phyloP scores from a whole-genome alignment of 2,888 invertebrate species.

The Meloe dianella region DNA sequence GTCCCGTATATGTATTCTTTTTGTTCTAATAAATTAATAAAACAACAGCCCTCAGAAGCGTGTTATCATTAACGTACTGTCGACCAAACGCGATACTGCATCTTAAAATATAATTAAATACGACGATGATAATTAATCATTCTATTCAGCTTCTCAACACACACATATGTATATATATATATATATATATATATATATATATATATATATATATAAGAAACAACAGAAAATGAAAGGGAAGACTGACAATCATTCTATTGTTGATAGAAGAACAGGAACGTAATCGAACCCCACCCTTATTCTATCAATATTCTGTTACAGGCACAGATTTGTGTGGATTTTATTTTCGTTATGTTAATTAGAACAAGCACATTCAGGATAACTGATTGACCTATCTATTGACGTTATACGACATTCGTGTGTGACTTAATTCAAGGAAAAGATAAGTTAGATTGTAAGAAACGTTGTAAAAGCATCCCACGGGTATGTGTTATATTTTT shows the following conservation, averaged over 20 bases:
- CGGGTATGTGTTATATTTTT: conserved; percentile 10
- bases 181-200: no score
- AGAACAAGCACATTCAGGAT: conserved; percentile 34
- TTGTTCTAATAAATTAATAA: conserved; percentile 32
- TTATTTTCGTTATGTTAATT: conserved; percentile 37
- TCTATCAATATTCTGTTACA: not conserved
- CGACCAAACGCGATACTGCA: conserved; percentile 31
- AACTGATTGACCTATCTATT: conserved; percentile 40
- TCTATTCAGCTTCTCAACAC: conserved; percentile 18
- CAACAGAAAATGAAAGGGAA: conserved; percentile 15
- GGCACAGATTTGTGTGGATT: conserved; percentile 16
- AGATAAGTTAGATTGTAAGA: conserved; percentile 29
- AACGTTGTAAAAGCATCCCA: conserved; percentile 28
- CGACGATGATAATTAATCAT: conserved; percentile 31
- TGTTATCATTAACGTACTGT: conserved; percentile 31
- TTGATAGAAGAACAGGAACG: not conserved
- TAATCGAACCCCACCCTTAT: not conserved
- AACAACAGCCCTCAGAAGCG: conserved; percentile 27
- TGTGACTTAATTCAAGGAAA: conserved; percentile 35
- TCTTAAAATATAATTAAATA: conserved; percentile 35
- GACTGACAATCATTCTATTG: not conserved
- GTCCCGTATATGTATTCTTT: conserved; percentile 1
- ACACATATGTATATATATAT: no score
- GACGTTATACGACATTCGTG: conserved; percentile 18
- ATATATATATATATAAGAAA: not conserved